These are phyloP conservation scores for Rhopalosiphum maidis DNA, from an alignment of 1,140 invertebrate genomes.

Conservation along the genomic window DNA sequence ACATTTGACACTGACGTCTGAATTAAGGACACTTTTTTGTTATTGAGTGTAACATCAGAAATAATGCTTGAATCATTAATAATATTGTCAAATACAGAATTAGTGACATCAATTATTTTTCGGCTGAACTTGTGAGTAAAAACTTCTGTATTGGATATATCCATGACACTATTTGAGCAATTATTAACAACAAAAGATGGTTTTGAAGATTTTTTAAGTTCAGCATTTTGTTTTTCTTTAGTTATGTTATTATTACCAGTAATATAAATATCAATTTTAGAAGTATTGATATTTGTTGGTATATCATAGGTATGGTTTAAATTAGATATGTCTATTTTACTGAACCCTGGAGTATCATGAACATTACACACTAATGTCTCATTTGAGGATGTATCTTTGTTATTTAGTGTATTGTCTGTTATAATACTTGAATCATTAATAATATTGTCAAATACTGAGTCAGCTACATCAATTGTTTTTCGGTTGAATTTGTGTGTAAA, in stretches of 20 bases:
- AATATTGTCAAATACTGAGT: slow-evolving; percentile 15
- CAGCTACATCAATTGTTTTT: not conserved
- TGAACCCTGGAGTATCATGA: not conserved
- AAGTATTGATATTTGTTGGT: not conserved
- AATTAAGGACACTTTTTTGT: not conserved
- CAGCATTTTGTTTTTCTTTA: not conserved
- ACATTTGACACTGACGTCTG: not conserved
- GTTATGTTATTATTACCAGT: not conserved
- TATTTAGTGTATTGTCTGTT: not conserved
- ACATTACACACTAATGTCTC: not conserved
- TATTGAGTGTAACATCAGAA: not conserved
- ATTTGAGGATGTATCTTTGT: not conserved
- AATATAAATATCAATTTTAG: not conserved
- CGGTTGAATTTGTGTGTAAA: not conserved
- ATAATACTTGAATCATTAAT: not conserved
- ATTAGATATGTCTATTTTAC: not conserved
- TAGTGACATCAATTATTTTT: not conserved
- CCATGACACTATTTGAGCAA: not conserved
- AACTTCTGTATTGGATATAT: not conserved
- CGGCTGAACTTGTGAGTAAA: not conserved
- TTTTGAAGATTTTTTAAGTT: not conserved
- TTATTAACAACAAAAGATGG: not conserved
- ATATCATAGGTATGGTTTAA: slow-evolving; percentile 44
- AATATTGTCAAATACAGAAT: slow-evolving; percentile 16
- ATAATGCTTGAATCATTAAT: not conserved